Evolutionary conservation across 2,888 invertebrate species (phyloP).

Genomic region (Bombylius discolor): DNA sequence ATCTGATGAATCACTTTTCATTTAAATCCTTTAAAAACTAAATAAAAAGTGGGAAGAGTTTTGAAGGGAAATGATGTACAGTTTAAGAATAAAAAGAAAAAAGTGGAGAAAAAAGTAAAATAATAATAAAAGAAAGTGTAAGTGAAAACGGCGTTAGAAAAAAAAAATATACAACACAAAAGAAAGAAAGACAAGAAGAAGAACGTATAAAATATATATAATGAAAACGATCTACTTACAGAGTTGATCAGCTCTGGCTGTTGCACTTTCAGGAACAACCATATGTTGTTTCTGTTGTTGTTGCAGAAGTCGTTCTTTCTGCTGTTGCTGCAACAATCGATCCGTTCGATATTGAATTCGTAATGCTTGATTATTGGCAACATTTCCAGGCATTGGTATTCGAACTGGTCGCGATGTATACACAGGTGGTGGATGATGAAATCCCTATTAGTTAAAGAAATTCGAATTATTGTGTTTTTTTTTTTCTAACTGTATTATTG

Average conservation of each 20-base stretch:
- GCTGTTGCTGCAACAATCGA: conserved; percentile 38
- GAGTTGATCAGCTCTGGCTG: conserved; percentile 38
- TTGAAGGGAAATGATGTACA: neutral
- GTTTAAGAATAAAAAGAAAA: neutral
- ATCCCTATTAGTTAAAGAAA: conserved; percentile 19
- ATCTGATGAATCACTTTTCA: conserved; percentile 6
- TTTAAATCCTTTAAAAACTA: conserved; percentile 7
- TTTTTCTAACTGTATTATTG: neutral
- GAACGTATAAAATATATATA: too few species aligned
- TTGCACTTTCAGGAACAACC: conserved; percentile 66
- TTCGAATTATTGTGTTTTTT: neutral
- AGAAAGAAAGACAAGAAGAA: too few species aligned
- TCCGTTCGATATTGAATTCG: conserved; percentile 27
- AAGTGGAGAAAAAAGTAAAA: neutral
- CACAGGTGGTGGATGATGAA: conserved; percentile 35
- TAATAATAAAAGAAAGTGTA: too few species aligned
- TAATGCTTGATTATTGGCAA: conserved; percentile 22
- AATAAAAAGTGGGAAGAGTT: conserved; percentile 1
- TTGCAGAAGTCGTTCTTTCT: conserved; percentile 59
- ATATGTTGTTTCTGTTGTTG: conserved; percentile 71
- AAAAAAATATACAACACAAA: too few species aligned
- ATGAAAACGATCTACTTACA: conserved; percentile 19
- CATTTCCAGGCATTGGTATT: conserved; percentile 26
- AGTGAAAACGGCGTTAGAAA: too few species aligned
- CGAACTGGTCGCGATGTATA: conserved; percentile 27